Base-by-base conservation (phyloP, 2,113 vertebrate species). In the Leptobrachium leishanense region DNA sequence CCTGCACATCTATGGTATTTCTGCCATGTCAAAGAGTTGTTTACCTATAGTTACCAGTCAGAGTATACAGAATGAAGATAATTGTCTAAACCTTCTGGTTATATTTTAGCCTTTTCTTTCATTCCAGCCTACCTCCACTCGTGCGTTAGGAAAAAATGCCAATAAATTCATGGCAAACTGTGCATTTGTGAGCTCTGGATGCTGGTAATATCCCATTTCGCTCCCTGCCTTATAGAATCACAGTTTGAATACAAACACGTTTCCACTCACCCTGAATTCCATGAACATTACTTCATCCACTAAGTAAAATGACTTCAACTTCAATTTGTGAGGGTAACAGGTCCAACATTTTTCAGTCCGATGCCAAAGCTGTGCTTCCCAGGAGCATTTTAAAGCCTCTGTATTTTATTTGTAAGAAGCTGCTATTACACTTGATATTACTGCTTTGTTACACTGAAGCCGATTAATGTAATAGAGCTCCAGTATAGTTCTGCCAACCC, bases 401-500 rank as follows among this genome's bases (percentile, higher is more conserved):
- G 46, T 50, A 50, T 15, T 59, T 59, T 59, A 59, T 59, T 59
- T 59, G 55, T 59, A 59, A 59, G 55, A 59, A 59, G 55, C 55
- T 59, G 55, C 55, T 12, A 59, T 59, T 59, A 59, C 55, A 59
- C 55, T 59, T 15, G 6, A 59, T 59, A 59, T 59, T 59, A 59
- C 2, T 59, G 55, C 55, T 59, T 59, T 59, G 55, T 15, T 59
- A 59, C 55, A 59, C 55, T 59, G 55, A 4, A 15, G 55, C 55
- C 2, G 55, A 59, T 59, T 59, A 59, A 59, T 59, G 55, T 11
- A 59, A 59, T 15, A 59, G 55, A 59, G 55, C 55, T 59, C 20
- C 20, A 31, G 20, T 31, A 59, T 59, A 59, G 9, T 59, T 59
- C 55, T 59, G 55, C 55, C 55, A 59, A 59, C 55, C 55, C 10